Evolutionary conservation across 2,113 vertebrate species (phyloP).

Genomic region (Ginglymostoma cirratum): DNA sequence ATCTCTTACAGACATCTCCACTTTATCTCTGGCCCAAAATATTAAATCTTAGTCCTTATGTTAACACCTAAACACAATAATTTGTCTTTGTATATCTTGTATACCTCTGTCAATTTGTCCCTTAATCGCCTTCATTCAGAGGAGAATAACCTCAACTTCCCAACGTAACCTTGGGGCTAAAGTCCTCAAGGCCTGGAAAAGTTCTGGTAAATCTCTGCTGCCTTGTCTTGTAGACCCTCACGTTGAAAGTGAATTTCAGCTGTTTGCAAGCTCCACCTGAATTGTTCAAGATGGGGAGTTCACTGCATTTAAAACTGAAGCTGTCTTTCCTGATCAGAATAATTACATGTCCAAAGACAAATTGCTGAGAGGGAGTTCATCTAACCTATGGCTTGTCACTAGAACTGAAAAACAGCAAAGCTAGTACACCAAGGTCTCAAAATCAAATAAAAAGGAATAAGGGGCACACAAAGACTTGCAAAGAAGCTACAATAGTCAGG

Average conservation of each 20-base stretch:
- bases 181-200: too few relatives aligned
- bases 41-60: too few relatives aligned
- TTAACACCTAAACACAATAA: too few relatives aligned
- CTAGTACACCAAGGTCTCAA: not conserved
- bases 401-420: not conserved
- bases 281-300: not conserved
- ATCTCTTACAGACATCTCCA: not conserved
- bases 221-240: too few relatives aligned
- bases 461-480: not conserved
- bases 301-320: not conserved
- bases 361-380: not conserved
- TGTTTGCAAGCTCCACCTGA: not conserved
- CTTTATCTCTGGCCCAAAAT: not conserved
- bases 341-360: not conserved
- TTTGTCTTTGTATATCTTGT: too few relatives aligned
- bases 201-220: too few relatives aligned
- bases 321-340: not conserved
- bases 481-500: not conserved
- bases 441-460: not conserved
- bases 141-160: too few relatives aligned
- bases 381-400: not conserved
- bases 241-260: not conserved
- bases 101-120: too few relatives aligned
- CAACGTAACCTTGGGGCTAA: too few relatives aligned
- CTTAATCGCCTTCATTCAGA: too few relatives aligned